phyloP scores from a whole-genome alignment of 2,113 vertebrate species.

The Apodemus sylvaticus region DNA sequence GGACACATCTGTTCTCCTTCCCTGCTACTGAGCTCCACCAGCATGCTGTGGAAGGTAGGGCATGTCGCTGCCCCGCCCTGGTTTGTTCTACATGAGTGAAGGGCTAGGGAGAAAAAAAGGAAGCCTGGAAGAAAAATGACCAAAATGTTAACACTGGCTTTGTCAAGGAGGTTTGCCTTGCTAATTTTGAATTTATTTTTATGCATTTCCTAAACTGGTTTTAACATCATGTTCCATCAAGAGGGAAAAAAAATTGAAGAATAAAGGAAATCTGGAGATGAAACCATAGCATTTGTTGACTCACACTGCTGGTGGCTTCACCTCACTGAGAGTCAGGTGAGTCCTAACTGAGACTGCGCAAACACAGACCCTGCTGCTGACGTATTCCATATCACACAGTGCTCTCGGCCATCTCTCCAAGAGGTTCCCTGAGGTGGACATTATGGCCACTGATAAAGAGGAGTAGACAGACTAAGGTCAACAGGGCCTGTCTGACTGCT shows the following conservation, averaged over 20 bases:
- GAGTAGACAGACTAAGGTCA: background rate
- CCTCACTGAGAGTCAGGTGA: background rate
- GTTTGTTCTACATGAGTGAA: background rate
- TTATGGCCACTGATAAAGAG: background rate
- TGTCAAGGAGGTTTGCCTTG: background rate
- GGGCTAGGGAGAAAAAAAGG: background rate
- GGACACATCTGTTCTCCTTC: slow-evolving; percentile 51
- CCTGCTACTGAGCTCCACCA: background rate
- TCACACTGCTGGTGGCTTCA: background rate
- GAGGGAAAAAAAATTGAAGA: background rate
- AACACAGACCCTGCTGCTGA: background rate
- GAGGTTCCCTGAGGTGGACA: background rate
- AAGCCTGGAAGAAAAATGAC: background rate
- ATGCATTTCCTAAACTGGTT: background rate
- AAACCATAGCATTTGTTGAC: background rate
- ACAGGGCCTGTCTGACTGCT: background rate
- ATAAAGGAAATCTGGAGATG: background rate
- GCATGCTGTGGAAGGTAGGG: slow-evolving; percentile 40
- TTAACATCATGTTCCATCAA: background rate
- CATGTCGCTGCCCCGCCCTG: background rate
- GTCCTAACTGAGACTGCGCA: background rate
- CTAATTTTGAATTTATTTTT: background rate
- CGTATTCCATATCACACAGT: background rate
- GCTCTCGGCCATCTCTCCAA: background rate
- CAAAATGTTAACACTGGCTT: background rate